Evolutionary conservation across 2,113 vertebrate species (phyloP), one percentile per base, ranked within the genome.

Genomic region (Equus quagga): DNA sequence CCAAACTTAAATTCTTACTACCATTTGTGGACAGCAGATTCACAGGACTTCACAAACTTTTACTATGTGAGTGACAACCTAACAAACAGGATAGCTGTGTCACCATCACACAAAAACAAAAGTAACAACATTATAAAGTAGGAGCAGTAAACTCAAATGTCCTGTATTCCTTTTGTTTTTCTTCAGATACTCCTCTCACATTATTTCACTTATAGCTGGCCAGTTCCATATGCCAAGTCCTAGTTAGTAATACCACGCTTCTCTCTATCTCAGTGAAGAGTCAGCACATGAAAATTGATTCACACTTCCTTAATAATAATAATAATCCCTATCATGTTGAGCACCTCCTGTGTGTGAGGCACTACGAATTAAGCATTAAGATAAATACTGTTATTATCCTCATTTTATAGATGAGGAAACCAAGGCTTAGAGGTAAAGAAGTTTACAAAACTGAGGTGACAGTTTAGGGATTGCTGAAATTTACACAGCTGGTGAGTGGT

Each of bases 291-390:
- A 93, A 82, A 88, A 72, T 11, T 70, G 21, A 95, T 64, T 36
- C 82, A 58, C 1, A 80, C 2, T 51, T 36, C 56, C 51, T 64
- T 73, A 33, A 85, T 44, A 36, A 46, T 72, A 65, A 56, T 7
- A 60, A 46, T 18, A 18, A 26, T 28, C 24, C 21, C 36, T 91
- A 51, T 33, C 28, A 92, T 21, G 64, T 69, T 81, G 5, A 95
- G 31, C 15, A 85, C 6, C 64, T 86, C 4, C 14, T 82, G n/a
- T 62, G n/a, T 62, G 44, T 1, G 28, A 70, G 12, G 21, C 31
- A 84, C 31, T 94, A 76, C 28, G 18, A 82, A 94, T 93, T 85
- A 79, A 65, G 51, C 11, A 80, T n/a, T 88, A 95, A 89, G 18
- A 81, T 58, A 93, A 64, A 96, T n/a, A 44, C 3, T 88, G 46